These are phyloP conservation scores for Eospalax fontanierii DNA, from an alignment of 2,797 vertebrate species.

Conservation along the genomic window DNA sequence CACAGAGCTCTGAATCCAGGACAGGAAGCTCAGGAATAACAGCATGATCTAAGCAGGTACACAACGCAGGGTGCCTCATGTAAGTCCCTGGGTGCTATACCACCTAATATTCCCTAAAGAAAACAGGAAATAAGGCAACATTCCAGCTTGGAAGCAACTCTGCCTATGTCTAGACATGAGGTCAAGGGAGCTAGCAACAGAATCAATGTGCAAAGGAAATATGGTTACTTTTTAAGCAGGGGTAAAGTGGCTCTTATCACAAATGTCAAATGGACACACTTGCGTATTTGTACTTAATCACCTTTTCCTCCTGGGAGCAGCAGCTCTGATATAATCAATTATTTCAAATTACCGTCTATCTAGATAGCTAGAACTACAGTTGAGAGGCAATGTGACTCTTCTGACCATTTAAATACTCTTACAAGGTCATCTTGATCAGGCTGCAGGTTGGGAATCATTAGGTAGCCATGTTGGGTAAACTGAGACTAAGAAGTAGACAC, in stretches of 20 bases:
- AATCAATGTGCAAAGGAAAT: neutral
- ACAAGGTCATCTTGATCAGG: neutral
- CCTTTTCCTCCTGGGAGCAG: conserved; percentile 71
- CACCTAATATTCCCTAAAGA: neutral
- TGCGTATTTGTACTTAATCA: conserved; percentile 38
- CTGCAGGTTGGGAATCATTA: neutral
- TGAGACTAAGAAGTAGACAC: neutral
- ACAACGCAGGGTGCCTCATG: neutral
- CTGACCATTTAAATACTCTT: neutral
- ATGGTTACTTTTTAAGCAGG: neutral
- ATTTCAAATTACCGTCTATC: neutral
- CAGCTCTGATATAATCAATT: conserved; percentile 12
- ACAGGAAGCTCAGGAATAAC: neutral
- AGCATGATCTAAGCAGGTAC: neutral
- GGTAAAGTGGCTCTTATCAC: neutral
- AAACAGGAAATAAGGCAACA: neutral
- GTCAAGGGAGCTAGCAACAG: neutral
- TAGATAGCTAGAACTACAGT: neutral
- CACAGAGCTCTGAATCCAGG: neutral
- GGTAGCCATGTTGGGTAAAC: neutral
- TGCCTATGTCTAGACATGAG: neutral
- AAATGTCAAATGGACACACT: neutral
- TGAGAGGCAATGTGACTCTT: neutral
- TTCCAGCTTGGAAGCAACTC: neutral
- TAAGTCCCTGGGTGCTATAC: neutral